Evolutionary conservation across 37 sponge, comb jelly and placozoan species (phyloP).

Genomic region (Hexactinellida sp.): DNA sequence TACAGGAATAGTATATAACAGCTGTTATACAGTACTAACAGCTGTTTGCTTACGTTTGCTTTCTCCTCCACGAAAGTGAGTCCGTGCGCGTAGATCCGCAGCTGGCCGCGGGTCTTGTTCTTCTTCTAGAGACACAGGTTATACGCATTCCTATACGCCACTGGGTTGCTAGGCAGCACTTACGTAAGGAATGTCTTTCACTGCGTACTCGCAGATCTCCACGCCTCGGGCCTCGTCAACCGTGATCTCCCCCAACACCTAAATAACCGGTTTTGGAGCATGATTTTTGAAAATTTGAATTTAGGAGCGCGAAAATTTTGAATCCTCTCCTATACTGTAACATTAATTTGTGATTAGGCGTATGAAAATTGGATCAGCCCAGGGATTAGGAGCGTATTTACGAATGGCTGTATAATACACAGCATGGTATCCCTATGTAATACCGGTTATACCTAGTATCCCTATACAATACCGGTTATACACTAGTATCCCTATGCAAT

Average conservation of each 20-base stretch:
- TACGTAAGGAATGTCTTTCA: slow-evolving; percentile 20
- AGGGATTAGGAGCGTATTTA: no score
- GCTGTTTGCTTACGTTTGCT: slow-evolving; percentile 18
- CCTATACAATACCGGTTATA: no score
- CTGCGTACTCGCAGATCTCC: slow-evolving; percentile 23
- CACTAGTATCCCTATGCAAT: no score
- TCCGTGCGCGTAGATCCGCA: slow-evolving; percentile 25
- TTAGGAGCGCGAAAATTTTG: no score
- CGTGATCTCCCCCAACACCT: slow-evolving; percentile 21
- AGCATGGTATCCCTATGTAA: not conserved
- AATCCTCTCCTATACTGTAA: no score
- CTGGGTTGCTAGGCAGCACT: not conserved
- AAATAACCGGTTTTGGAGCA: not conserved
- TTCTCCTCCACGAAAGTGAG: slow-evolving; percentile 26
- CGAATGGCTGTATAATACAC: no score
- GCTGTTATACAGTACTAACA: not conserved
- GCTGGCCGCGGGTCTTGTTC: slow-evolving; percentile 25
- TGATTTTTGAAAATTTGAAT: no score
- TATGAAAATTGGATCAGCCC: no score
- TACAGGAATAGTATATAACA: not conserved
- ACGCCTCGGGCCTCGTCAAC: slow-evolving; percentile 23
- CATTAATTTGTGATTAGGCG: no score
- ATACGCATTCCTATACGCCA: not conserved
- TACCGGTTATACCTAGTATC: no score
- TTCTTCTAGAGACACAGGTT: not conserved